phyloP scores from a whole-genome alignment of 1,140 invertebrate species.

The Homarus americanus region DNA sequence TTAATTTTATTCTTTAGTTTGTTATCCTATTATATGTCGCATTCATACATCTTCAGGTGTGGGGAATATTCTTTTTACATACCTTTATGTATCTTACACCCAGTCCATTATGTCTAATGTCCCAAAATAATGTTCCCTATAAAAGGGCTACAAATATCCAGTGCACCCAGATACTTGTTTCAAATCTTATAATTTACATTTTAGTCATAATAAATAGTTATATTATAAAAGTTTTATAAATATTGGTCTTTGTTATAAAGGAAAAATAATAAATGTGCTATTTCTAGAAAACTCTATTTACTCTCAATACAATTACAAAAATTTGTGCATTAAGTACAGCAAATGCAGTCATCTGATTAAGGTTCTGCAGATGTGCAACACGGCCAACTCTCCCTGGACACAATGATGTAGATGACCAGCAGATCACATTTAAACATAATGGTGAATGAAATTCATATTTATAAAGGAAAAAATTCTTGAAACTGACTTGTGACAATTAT shows the following conservation, averaged over 20 bases:
- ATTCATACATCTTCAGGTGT: too few species aligned
- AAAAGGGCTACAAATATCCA: too few species aligned
- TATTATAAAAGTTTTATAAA: not conserved
- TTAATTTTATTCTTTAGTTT: too few species aligned
- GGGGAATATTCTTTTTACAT: too few species aligned
- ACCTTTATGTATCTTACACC: too few species aligned
- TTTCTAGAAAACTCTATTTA: constrained; percentile 49
- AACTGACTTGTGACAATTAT: not conserved
- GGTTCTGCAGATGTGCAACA: constrained; percentile 33
- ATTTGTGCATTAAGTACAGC: constrained; percentile 65
- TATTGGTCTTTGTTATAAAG: not conserved
- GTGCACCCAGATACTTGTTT: too few species aligned
- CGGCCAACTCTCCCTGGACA: constrained; percentile 10
- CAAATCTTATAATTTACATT: too few species aligned
- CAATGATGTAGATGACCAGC: constrained; percentile 12
- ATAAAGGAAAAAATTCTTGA: not conserved
- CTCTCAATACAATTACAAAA: constrained; percentile 63
- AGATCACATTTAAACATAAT: constrained; percentile 7
- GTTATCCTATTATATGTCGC: too few species aligned
- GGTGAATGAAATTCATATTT: not conserved
- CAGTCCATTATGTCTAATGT: too few species aligned
- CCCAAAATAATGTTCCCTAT: too few species aligned
- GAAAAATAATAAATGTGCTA: constrained; percentile 4
- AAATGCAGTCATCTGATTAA: constrained; percentile 14
- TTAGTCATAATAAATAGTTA: too few species aligned